Base-by-base conservation (phyloP, 2,888 invertebrate species). In the Amitus sp. region DNA sequence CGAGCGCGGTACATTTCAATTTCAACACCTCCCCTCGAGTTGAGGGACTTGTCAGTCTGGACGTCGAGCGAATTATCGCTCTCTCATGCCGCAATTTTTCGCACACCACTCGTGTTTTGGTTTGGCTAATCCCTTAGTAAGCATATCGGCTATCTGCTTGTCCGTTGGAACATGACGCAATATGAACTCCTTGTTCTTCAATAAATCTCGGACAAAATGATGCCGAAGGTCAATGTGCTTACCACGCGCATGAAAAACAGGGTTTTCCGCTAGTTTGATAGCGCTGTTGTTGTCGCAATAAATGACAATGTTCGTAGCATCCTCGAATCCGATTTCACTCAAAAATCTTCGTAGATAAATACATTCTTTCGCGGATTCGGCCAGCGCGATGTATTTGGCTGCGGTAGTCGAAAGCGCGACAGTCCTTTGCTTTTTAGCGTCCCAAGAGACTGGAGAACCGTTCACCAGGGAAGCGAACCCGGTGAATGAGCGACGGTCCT, bases 401-500 rank as follows among this genome's bases (percentile, higher is more conserved):
- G 67, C 69, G 0, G 66, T 68, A 5, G 67, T 57, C 2, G 67
- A 67, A 1, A 66, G 39, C 2, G 66, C 67, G 10, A 68, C 66
- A 0, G 64, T 65, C 1, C 47, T 13, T 19, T 69, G 69, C 28
- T 70, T 70, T 10, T 50, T 56, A 1, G 61, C 51, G n/a, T 65
- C 56, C 67, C 66, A 69, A 3, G 58, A 55, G 1, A 69, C 50
- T 1, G 62, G 48, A 4, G 55, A 50, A 5, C 59, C 69, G n/a
- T 47, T 39, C 1, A 67, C 23, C 7, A 65, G 12, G 15, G 69
- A 68, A 1, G 64, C 45, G 12, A 47, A 65, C 13, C 71, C 73
- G 6, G 66, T 62, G n/a, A 56, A 71, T 0, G 73, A 73, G 15
- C 67, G 64, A 13, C 71, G 18, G n/a, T 68, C 61, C 10, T 42